Evolutionary conservation across 2,888 invertebrate genomes (phyloP).

Genomic region (Dasypogon diadema): DNA sequence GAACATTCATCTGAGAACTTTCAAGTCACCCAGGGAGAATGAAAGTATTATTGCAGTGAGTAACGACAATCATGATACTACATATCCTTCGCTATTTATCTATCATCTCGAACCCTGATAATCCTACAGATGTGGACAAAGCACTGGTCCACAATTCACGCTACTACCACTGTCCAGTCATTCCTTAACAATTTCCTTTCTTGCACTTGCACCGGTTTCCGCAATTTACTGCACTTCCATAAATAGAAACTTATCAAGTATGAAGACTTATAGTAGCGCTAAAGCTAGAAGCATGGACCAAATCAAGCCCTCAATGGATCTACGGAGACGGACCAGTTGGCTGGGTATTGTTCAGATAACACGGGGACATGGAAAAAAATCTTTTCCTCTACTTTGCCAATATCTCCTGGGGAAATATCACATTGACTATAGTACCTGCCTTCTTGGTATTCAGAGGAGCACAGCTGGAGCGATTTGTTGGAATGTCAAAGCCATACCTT

Average conservation of each 20-base stretch:
- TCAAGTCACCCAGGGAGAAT: background rate
- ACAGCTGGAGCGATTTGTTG: constrained; percentile 30
- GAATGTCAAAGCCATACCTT: constrained; percentile 44
- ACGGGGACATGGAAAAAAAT: background rate
- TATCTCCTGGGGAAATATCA: constrained; percentile 14
- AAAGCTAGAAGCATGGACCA: background rate
- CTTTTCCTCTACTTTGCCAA: background rate
- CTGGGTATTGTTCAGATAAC: background rate
- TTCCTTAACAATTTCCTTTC: constrained; percentile 31
- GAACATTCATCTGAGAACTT: background rate
- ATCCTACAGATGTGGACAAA: constrained; percentile 20
- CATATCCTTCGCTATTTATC: constrained; percentile 27
- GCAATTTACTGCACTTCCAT: constrained; percentile 46
- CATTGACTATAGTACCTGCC: background rate
- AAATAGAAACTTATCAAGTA: constrained; percentile 42
- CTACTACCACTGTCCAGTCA: constrained; percentile 21
- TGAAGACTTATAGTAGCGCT: constrained; percentile 11
- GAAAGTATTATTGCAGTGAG: background rate
- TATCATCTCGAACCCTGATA: constrained; percentile 24
- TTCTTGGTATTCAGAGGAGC: constrained; percentile 39
- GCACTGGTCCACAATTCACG: background rate
- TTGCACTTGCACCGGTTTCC: constrained; percentile 29
- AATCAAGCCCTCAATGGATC: background rate
- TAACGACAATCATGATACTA: background rate
- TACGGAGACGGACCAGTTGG: background rate